A percentile compares a stretch with the other conserved stretches of the same genome.
phyloP scores from a whole-genome alignment of 2,888 invertebrate species.

The Melinaea marsaeus region DNA sequence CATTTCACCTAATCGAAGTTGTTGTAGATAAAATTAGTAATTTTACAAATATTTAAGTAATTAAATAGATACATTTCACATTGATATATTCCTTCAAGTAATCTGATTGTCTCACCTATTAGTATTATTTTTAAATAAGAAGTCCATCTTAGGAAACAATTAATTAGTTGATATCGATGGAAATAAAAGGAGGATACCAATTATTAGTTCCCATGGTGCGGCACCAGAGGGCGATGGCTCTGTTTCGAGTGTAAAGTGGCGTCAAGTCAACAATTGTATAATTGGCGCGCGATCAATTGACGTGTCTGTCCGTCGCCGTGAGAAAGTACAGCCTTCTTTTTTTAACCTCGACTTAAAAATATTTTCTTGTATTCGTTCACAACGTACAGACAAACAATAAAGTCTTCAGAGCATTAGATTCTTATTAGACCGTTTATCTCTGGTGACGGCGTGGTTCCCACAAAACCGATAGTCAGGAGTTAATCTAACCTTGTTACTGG shows the following conservation, averaged over 20 bases:
- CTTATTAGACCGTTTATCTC: slow-evolving; percentile 22
- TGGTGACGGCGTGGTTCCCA: slow-evolving; percentile 28
- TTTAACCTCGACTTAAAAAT: neutral
- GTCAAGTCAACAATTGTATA: slow-evolving; percentile 58
- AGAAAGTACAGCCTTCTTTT: slow-evolving; percentile 8
- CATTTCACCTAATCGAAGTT: no score
- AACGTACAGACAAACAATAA: neutral
- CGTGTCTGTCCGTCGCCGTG: slow-evolving; percentile 26
- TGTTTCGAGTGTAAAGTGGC: slow-evolving; percentile 33
- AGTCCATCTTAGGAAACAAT: neutral
- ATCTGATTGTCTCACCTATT: no score
- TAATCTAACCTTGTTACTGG: slow-evolving; percentile 20
- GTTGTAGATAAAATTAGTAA: no score
- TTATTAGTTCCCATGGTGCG: slow-evolving; percentile 36
- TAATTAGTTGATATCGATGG: neutral
- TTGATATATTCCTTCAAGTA: no score
- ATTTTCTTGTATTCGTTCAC: neutral
- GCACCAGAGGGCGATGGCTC: slow-evolving; percentile 23
- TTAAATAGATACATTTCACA: no score
- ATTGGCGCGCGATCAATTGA: slow-evolving; percentile 56
- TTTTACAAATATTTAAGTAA: no score
- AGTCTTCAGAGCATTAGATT: neutral
- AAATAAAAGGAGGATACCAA: slow-evolving; percentile 14
- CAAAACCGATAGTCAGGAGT: slow-evolving; percentile 11
- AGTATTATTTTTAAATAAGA: no score